Percentiles rank a stretch among this genome's conserved stretches.
Evolutionary conservation across 2,888 invertebrate genomes (phyloP).

Genomic region (Sphecodes monilicornis): DNA sequence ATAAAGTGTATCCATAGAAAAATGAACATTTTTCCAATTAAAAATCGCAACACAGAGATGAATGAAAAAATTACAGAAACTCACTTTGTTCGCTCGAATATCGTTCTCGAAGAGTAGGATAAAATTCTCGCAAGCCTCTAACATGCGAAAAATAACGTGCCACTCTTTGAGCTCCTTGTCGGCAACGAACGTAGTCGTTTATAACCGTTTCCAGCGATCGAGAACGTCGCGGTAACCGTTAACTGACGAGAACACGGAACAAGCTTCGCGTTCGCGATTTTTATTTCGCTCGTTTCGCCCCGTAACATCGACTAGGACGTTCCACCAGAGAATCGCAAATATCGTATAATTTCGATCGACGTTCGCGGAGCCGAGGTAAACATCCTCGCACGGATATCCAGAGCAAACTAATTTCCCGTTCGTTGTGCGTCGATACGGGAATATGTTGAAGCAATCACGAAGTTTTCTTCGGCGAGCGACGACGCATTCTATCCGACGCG

Average conservation of each 20-base stretch:
- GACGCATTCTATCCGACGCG: constrained; percentile 32
- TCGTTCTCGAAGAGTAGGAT: too few relatives aligned
- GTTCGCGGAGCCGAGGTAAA: background rate
- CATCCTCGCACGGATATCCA: background rate
- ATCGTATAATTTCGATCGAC: background rate
- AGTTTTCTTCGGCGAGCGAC: constrained; percentile 25
- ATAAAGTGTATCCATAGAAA: too few relatives aligned
- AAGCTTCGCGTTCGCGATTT: constrained; percentile 6
- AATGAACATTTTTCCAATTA: too few relatives aligned
- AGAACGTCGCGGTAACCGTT: background rate
- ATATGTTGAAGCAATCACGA: constrained; percentile 9
- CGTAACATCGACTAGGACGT: background rate
- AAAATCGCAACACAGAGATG: too few relatives aligned
- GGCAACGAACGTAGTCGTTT: background rate
- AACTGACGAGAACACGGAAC: background rate
- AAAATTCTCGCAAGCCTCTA: too few relatives aligned
- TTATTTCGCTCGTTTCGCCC: background rate
- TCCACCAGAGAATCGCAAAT: background rate
- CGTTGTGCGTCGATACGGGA: background rate
- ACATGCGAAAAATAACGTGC: too few relatives aligned
- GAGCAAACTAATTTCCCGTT: constrained; percentile 4
- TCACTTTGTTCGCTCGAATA: too few relatives aligned
- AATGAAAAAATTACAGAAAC: too few relatives aligned
- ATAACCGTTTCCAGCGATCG: background rate
- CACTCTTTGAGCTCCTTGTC: background rate